Percentiles rank a stretch among this genome's conserved stretches.
Conservation (phyloP, 2,113 vertebrate genomes). For the Globicephala melas region DNA sequence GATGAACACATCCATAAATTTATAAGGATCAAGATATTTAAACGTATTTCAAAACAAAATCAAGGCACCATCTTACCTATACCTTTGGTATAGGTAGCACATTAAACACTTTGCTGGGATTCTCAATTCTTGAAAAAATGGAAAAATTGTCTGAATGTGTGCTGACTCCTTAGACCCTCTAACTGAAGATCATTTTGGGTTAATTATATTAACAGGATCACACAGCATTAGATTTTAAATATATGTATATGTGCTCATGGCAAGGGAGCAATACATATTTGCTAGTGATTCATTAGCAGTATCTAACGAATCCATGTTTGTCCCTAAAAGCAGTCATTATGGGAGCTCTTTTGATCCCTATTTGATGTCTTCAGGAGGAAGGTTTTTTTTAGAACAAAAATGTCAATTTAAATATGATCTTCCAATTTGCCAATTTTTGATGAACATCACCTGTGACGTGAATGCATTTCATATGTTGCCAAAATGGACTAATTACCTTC, state of each 20-base stretch:
- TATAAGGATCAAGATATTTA: neutral
- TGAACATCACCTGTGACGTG: neutral
- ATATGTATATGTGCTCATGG: neutral
- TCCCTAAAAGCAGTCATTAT: neutral
- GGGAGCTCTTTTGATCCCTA: neutral
- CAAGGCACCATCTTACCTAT: neutral
- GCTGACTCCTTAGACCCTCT: neutral
- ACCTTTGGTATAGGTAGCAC: neutral
- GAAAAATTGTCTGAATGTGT: neutral
- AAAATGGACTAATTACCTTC: constrained; percentile 8
- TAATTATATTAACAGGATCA: neutral
- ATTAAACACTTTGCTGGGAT: neutral
- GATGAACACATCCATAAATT: neutral
- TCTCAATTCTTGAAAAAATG: neutral
- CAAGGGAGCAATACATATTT: neutral
- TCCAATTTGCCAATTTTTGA: neutral
- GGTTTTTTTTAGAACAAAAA: neutral
- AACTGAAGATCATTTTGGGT: neutral
- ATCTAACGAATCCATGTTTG: neutral
- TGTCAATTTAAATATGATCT: constrained; percentile 5
- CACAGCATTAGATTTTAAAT: neutral
- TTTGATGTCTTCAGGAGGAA: neutral
- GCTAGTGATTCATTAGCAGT: neutral
- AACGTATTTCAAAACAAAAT: neutral
- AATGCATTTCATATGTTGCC: constrained; percentile 1